Conservation (phyloP, 2,888 invertebrate genomes). For the Pemphredon lugubris region DNA sequence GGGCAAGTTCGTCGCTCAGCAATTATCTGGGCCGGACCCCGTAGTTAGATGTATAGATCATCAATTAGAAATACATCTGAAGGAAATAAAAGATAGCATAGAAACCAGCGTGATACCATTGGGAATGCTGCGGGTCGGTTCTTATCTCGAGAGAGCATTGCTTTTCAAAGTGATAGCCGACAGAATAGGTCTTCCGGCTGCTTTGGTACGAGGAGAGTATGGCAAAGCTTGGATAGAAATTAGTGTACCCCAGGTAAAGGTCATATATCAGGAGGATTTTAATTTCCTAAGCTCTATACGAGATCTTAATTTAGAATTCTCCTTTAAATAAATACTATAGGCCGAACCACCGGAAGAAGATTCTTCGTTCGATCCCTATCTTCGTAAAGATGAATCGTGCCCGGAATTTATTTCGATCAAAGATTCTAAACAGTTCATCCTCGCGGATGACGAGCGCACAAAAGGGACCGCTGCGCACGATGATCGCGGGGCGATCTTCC, state of each 20-base stretch:
- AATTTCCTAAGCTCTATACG: too few relatives aligned
- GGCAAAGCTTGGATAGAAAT: conserved; percentile 86
- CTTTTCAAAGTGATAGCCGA: conserved; percentile 87
- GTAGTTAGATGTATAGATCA: conserved; percentile 66
- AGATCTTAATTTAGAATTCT: background rate
- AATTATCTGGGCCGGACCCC: conserved; percentile 72
- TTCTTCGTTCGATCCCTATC: conserved; percentile 9
- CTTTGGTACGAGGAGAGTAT: conserved; percentile 83
- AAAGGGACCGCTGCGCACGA: background rate
- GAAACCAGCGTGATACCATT: conserved; percentile 83
- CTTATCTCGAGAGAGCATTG: conserved; percentile 84
- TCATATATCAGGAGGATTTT: background rate
- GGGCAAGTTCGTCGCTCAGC: conserved; percentile 74
- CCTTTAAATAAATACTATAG: background rate
- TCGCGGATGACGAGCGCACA: background rate
- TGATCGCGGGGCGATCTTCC: conserved; percentile 65
- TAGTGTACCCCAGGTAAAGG: conserved; percentile 82
- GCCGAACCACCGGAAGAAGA: conserved; percentile 9
- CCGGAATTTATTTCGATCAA: conserved; percentile 18
- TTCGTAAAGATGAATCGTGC: conserved; percentile 1
- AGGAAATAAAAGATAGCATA: conserved; percentile 70
- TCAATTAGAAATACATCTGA: conserved; percentile 74
- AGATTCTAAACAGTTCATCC: background rate
- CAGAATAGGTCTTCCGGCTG: conserved; percentile 84
- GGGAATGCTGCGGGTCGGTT: conserved; percentile 84